Evolutionary conservation across 2,888 invertebrate species (phyloP), one percentile per base, ranked within the genome.

Genomic region (Dicyrtoma fusca): DNA sequence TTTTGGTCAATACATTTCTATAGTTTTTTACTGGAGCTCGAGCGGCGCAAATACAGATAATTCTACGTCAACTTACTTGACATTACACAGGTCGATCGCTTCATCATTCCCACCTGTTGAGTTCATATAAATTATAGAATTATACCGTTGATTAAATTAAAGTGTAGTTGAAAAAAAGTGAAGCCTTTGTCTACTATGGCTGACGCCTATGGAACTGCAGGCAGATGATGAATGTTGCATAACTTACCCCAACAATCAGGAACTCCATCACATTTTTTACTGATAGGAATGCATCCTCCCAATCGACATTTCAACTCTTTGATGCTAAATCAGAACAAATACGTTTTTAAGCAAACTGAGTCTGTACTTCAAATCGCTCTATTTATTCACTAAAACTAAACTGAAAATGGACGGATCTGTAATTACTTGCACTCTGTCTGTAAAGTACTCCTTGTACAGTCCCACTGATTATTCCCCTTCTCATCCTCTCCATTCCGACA

Each of bases 401-500:
- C n/a, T n/a, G n/a, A n/a, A 34, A 34, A 34, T 34, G 3, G 34
- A 34, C 34, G 13, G 42, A 63, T 55, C 19, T 55, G 19, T 21
- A 47, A 59, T 64, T 25, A 74, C 76, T 55, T 75, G 63, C 69
- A 72, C 13, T 72, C 45, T 11, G 69, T 74, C 17, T 70, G 69
- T 23, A 76, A 59, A 1, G 76, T 76, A 11, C 42, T 34, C 63
- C 68, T 70, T 1, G 65, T 70, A 64, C 77, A 77, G 26, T 77
- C 75, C 75, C 75, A 77, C 19, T 76, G 76, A n/a, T 42, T 44
- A 23, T 55, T 65, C 21, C 77, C 77, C 45, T 61, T 69, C 42
- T 75, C 77, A 71, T 78, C 80, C 69, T 80, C 80, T 1, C 77
- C 77, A 8, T 66, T 68, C 23, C 65, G 45, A 72, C 80, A 80